These are phyloP conservation scores for Tapera naevia DNA, from an alignment of 2,797 vertebrate genomes.

Conservation along the genomic window DNA sequence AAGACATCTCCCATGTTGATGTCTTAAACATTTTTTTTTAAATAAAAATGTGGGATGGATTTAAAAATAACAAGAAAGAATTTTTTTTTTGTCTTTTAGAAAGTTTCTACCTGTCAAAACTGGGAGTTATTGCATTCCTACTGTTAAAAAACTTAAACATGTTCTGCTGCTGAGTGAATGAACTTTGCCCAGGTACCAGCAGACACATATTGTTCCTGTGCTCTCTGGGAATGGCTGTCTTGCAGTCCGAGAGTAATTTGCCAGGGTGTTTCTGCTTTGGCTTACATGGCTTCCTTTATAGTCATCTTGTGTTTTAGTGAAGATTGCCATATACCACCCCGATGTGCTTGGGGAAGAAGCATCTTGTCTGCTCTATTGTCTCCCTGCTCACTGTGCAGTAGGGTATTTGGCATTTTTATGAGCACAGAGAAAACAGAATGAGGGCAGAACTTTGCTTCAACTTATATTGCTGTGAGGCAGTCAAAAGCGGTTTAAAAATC, in stretches of 20 bases:
- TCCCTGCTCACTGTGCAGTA: neutral
- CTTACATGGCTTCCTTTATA: neutral
- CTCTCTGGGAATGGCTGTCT: neutral
- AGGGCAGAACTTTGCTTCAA: neutral
- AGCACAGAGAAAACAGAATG: neutral
- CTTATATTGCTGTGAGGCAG: neutral
- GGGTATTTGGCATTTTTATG: neutral
- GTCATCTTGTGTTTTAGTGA: neutral
- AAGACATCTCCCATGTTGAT: neutral
- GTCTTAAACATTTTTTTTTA: neutral
- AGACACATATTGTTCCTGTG: neutral
- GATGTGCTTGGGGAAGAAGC: neutral
- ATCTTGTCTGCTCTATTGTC: accelerated
- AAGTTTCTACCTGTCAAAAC: neutral
- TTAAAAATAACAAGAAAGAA: conserved; percentile 2
- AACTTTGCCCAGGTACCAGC: neutral
- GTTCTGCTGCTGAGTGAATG: neutral
- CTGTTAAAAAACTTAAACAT: neutral
- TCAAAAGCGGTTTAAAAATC: neutral
- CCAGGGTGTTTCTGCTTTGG: neutral
- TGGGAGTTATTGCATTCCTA: neutral
- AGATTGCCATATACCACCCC: neutral
- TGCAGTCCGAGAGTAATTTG: neutral
- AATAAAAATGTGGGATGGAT: neutral
- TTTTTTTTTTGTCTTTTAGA: neutral